Base-by-base conservation (phyloP, 2,797 vertebrate genomes). In the Antennarius maculatus region DNA sequence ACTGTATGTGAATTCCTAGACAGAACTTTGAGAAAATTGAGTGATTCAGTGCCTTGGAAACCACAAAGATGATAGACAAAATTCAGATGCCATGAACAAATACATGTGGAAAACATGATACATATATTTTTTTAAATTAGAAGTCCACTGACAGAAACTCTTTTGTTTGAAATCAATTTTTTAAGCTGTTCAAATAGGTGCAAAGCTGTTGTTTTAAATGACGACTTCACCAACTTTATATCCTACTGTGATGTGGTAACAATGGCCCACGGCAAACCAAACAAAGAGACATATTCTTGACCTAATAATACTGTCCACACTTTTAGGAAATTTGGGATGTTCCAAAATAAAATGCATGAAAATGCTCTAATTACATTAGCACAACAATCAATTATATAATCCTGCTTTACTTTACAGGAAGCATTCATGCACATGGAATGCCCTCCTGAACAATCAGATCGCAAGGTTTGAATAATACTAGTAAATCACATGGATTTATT, bases 361-460 rank as follows among this genome's bases (percentile, higher is more conserved):
- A 41, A 13, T 51, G 9, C 27, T 46, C 27, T 57, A 13, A 15
- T 28, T 23, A 23, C 23, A 23, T 1, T 14, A 39, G 18, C 42
- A 16, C 11, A 15, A 45, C 4, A 16, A 41, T 52, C 4, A 16
- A 28, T 29, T 50, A 6, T 13, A 41, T 45, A 17, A 34, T 16
- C 6, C 14, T 67, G 71, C 27, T 46, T 13, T 46, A 7, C 6
- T 58, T 64, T 41, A 55, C 37, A 28, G 41, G 13, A 59, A 41
- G n/a, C 13, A 16, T 28, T 18, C n/a, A 4, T 28, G 9, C 31
- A 3, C 14, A 5, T 37, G 1, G 15, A 53, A 54, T 41, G 9
- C 34, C 7, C 52, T 11, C 52, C 42, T 61, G 3, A 61, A 5
- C 8, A 67, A 31, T 48, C 12, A 60, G 16, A 54, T 4, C 6